A percentile compares a stretch with the other conserved stretches of the same genome.
Evolutionary conservation across 2,797 vertebrate species (phyloP).

Genomic region (Onychomys leucogaster): DNA sequence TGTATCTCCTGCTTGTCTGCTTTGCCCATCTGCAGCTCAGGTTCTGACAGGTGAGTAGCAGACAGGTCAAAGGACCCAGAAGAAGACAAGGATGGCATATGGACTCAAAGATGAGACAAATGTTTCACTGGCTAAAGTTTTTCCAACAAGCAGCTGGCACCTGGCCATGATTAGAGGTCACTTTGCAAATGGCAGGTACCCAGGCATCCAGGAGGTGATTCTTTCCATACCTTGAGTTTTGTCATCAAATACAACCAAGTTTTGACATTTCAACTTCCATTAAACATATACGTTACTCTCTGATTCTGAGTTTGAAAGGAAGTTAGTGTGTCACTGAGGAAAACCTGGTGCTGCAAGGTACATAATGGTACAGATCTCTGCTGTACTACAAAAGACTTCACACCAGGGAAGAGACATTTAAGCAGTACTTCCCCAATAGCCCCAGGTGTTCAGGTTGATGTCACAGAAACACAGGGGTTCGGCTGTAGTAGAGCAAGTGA

Average conservation of each 20-base stretch:
- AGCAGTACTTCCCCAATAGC: background rate
- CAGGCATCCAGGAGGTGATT: background rate
- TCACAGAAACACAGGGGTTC: background rate
- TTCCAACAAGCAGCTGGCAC: background rate
- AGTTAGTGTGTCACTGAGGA: background rate
- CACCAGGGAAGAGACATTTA: background rate
- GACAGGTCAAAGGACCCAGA: background rate
- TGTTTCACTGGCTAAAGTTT: background rate
- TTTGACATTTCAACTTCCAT: background rate
- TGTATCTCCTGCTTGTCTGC: background rate
- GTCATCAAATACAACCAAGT: background rate
- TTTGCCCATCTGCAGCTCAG: background rate
- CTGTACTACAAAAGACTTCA: background rate
- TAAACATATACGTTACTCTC: background rate
- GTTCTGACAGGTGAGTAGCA: background rate
- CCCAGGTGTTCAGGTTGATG: background rate
- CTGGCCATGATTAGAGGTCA: constrained; percentile 16
- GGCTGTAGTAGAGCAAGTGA: background rate
- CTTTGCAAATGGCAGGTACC: background rate
- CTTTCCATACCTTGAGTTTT: background rate
- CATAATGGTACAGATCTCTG: background rate
- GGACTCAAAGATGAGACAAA: background rate
- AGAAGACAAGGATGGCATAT: background rate
- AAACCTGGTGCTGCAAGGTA: background rate
- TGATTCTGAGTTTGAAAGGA: background rate